Evolutionary conservation across 2,113 vertebrate genomes (phyloP).

Genomic region (Chaetodon trifascialis): DNA sequence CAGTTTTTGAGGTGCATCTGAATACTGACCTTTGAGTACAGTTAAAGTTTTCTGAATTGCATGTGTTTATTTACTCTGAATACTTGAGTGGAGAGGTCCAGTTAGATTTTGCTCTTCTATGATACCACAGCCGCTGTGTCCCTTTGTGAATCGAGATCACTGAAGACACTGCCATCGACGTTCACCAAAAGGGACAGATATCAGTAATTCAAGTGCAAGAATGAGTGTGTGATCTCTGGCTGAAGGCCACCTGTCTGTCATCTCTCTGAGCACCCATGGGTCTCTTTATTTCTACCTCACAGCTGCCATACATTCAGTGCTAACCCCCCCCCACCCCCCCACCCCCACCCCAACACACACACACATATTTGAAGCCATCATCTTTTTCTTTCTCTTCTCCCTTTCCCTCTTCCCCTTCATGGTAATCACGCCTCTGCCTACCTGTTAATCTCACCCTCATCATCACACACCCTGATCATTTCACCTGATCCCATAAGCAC

Average conservation of each 20-base stretch:
- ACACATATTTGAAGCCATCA: slow-evolving; percentile 37
- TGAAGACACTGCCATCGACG: slow-evolving; percentile 22
- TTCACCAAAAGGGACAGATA: slow-evolving; percentile 40
- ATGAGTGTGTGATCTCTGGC: slow-evolving; percentile 48
- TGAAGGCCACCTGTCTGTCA: slow-evolving; percentile 62
- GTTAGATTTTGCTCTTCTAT: not conserved
- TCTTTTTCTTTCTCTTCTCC: slow-evolving; percentile 1
- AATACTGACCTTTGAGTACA: not conserved
- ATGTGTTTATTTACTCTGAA: not conserved
- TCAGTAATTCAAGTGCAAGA: slow-evolving; percentile 50
- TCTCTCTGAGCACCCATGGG: slow-evolving; percentile 16
- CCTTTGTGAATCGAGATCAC: slow-evolving; percentile 6
- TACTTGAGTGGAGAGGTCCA: not conserved
- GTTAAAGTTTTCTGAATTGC: not conserved
- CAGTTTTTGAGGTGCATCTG: not conserved
- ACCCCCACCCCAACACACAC: too few species aligned
- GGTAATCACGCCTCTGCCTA: slow-evolving; percentile 42
- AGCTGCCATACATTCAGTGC: slow-evolving; percentile 32
- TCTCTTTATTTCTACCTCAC: slow-evolving; percentile 47
- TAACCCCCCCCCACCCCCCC: too few species aligned
- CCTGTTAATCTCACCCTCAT: slow-evolving; percentile 58
- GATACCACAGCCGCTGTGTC: not conserved
- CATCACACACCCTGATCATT: slow-evolving; percentile 55
- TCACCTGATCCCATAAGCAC: slow-evolving; percentile 67
- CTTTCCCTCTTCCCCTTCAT: slow-evolving; percentile 12